Percentiles rank a stretch among this genome's conserved stretches.
phyloP scores from a whole-genome alignment of 2,888 invertebrate species.

The Aphidius colemani region DNA sequence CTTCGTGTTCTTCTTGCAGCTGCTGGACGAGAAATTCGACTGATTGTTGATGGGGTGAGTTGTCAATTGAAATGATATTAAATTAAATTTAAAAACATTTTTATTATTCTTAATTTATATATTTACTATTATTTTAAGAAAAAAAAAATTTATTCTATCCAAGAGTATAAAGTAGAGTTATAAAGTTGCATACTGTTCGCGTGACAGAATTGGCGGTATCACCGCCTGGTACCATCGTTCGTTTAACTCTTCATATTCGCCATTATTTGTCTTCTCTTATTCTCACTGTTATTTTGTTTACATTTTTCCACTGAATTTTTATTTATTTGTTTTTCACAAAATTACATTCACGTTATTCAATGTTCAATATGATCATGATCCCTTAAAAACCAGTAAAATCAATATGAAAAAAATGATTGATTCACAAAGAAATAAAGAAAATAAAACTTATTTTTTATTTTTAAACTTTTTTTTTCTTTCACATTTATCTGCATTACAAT shows the following conservation, averaged over 20 bases:
- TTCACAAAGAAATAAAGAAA: no score
- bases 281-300: conserved; percentile 52
- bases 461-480: no score
- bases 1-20: conserved; percentile 85
- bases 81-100: background rate
- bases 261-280: conserved; percentile 14
- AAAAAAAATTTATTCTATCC: conserved; percentile 3
- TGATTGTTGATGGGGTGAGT: conserved; percentile 87
- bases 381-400: background rate
- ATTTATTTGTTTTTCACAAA: background rate
- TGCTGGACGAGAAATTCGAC: conserved; percentile 87
- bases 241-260: conserved; percentile 26
- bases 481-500: no score
- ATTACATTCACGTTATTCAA: conserved; percentile 1
- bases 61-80: conserved; percentile 4
- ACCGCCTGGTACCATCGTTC: conserved; percentile 64
- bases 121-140: conserved; percentile 8
- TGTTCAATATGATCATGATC: background rate
- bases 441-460: no score
- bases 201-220: conserved; percentile 50
- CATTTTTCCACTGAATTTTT: conserved; percentile 30
- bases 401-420: no score
- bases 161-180: conserved; percentile 13
- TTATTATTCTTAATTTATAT: background rate
- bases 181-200: conserved; percentile 37